Percentiles rank a stretch among this genome's conserved stretches.
phyloP scores from a whole-genome alignment of 1,140 invertebrate species.

The Acromyrmex heyeri region DNA sequence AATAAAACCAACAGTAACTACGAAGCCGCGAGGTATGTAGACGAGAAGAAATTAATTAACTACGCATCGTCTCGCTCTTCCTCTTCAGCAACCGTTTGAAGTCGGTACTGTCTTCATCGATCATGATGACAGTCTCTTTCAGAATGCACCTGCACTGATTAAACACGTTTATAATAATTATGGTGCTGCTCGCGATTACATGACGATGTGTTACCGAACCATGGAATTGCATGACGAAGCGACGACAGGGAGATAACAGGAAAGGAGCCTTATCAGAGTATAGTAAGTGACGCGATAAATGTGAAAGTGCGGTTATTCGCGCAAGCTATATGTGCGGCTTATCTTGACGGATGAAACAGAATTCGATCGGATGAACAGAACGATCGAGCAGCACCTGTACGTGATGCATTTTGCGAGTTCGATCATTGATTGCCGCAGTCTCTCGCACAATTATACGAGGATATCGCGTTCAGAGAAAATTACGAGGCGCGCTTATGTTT shows the following conservation, averaged over 20 bases:
- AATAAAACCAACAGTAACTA: slow-evolving; percentile 45
- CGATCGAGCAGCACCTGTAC: background rate
- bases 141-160: slow-evolving; percentile 10
- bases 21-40: slow-evolving; percentile 32
- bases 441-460: slow-evolving; percentile 19
- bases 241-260: background rate
- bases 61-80: slow-evolving; percentile 17
- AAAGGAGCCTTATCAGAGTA: slow-evolving; percentile 24
- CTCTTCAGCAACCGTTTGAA: background rate
- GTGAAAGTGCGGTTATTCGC: slow-evolving; percentile 23
- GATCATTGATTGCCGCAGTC: slow-evolving; percentile 31
- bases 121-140: slow-evolving; percentile 15
- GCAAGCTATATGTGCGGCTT: background rate
- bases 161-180: slow-evolving; percentile 43
- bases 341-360: slow-evolving; percentile 39
- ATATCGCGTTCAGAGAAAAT: slow-evolving; percentile 31
- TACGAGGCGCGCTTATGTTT: slow-evolving; percentile 22
- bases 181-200: slow-evolving; percentile 15
- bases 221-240: slow-evolving; percentile 36
- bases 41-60: slow-evolving; percentile 53
- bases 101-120: slow-evolving; percentile 23
- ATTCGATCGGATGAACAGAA: slow-evolving; percentile 9
- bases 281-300: slow-evolving; percentile 19
- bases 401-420: slow-evolving; percentile 2
- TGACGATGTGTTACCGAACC: background rate